Base-by-base conservation (phyloP, 2,797 vertebrate genomes). In the Agapornis canus region DNA sequence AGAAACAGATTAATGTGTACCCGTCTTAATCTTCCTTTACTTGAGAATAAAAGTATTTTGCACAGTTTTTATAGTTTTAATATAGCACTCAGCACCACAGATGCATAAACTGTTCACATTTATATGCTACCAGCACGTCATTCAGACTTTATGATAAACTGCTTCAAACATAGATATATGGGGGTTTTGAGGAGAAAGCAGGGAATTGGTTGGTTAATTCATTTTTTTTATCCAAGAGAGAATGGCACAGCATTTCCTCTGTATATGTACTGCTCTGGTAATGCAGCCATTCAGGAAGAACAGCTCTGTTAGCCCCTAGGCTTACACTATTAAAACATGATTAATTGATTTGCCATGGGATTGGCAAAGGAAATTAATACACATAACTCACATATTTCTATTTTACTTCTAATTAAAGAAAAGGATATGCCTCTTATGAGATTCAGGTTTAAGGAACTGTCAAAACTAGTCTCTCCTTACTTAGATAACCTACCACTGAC, bases 291-390 rank as follows among this genome's bases (percentile, higher is more conserved):
- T 61, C 43, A 86, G 48, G 70, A 91, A 73, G 56, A 83, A 57
- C 27, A 76, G 52, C 43, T 52, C 77, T 61, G 76, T 54, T 52
- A 82, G 63, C 63, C 71, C 48, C 39, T 40, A 56, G 77, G 63
- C 59, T 70, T 61, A 75, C 27, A 25, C 63, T 49, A 79, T 54
- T 88, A 94, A 70, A 90, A 92, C 31, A 52, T 26, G 86, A 90
- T 92, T 78, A 84, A 96, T 31, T 96, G 89, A 95, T 92, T 91
- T 86, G 87, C 80, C 73, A 87, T 48, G 78, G 56, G 56, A 94
- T 61, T 14, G 11, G 54, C 54, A 78, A 92, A 94, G 57, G 47
- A 95, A 92, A 85, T 82, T 65, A 93, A 91, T 61, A 68, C 52
- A 95, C 20, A 35, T 80, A 92, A 94, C 63, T 82, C 69, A 75